Evolutionary conservation across 2,797 vertebrate genomes (phyloP), one percentile per base, ranked within the genome.

Genomic region (Argya squamiceps): DNA sequence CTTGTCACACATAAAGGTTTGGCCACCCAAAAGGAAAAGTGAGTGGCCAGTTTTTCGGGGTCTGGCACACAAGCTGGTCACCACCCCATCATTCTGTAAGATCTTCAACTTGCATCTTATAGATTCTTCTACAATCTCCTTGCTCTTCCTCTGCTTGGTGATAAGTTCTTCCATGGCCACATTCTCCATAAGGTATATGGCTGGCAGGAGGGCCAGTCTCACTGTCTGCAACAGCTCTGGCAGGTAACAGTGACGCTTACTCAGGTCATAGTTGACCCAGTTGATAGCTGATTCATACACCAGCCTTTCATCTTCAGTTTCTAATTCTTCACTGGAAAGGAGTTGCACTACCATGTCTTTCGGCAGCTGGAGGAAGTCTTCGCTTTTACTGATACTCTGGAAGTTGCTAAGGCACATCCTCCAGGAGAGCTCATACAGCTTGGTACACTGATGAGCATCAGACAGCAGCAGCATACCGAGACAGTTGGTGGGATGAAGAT

Each of bases 1-100:
- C 96, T 99, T 99, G 97, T 99, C 99, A 79, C 99, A 99, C 99
- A 99, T 99, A 97, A 99, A 99, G 7, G 99, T 99, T 95, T 99
- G 99, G 46, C 99, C 99, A 12, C 99, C 99, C 69, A 99, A 96
- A 77, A 99, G 99, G 97, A 99, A 99, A 56, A 99, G 98, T 1
- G 99, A 99, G 44, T 99, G 99, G 92, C 99, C 99, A 6, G 99
- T 99, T 97, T 99, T 99, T 73, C 99, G 98, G 23, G 99, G 99
- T 50, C 99, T 98, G 55, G 99, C 99, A 63, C 99, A 99, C 12
- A 99, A 98, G 89, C 99, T 99, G 90, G 99, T 99, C 4, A 99
- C 99, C 6, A 99, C 99, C 0, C 99, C 99, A 2, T 99, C 99
- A 3, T 99, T 99, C 98, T 99, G 99, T 63, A 99, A 97, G 95